Evolutionary conservation across 2,113 vertebrate genomes (phyloP), one percentile per base, ranked within the genome.

Genomic region (Herpailurus yagouaroundi): DNA sequence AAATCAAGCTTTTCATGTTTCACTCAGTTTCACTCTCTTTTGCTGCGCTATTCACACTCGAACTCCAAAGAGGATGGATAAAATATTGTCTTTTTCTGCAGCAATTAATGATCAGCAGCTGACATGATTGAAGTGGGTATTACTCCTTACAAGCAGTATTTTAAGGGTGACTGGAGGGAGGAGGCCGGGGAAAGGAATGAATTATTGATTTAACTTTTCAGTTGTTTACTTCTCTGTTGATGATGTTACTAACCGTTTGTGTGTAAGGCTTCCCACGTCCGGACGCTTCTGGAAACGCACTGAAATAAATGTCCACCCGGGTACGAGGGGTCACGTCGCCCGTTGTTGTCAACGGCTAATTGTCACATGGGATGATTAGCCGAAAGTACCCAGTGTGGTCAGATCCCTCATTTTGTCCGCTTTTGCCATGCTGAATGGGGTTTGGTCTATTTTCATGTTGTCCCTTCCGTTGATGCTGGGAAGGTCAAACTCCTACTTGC

Each of bases 1-100:
- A 99, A 99, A 99, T 99, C 99, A 99, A 99, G 99, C 99, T 99
- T 99, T 99, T 99, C 99, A 99, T 99, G 99, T 99, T 99, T 99
- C 99, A 98, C 99, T 99, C 99, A 98, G 98, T 99, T 99, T 98
- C 99, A 98, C 98, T 99, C 98, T 98, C 98, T 99, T 99, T 99
- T 96, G 98, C 98, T 98, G 98, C 97, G 80, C 99, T 98, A 98
- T 99, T 99, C 98, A 97, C 98, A 98, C 98, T 98, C 57, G 50
- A 99, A 97, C 98, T 99, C 98, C 98, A 98, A 99, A 98, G 98
- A 98, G 98, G 98, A 99, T 0, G 85, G 98, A 95, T 98, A 98
- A 99, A 98, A 99, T 99, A 99, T 99, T 99, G 99, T 99, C 98
- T 99, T 98, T 99, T 99, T 99, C 99, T 98, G 98, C 99, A 99